These are phyloP conservation scores for Papilio xuthus DNA, from an alignment of 1,140 invertebrate species.

Conservation along the genomic window DNA sequence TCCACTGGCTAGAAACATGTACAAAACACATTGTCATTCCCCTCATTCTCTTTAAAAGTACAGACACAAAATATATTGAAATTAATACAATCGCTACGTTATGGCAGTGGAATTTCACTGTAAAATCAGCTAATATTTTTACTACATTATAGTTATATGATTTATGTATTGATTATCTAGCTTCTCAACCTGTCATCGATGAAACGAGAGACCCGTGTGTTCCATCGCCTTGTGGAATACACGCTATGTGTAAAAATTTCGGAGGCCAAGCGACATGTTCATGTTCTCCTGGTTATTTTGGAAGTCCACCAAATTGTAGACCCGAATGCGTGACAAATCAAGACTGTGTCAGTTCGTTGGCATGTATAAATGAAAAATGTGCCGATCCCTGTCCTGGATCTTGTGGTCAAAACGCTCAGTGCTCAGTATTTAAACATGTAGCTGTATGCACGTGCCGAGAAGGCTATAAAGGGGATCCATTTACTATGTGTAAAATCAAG, in stretches of 20 bases:
- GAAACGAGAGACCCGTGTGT: constrained; percentile 80
- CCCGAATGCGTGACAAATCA: constrained; percentile 86
- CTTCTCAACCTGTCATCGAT: constrained; percentile 61
- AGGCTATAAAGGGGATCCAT: constrained; percentile 86
- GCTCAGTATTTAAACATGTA: constrained; percentile 84
- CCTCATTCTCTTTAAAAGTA: neutral
- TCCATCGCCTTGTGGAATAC: constrained; percentile 85
- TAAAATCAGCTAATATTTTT: neutral
- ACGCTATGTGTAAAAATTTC: constrained; percentile 84
- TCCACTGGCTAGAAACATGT: neutral
- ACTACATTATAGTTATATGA: constrained; percentile 29
- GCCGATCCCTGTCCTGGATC: constrained; percentile 85
- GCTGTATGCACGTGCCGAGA: constrained; percentile 85
- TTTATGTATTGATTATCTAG: constrained; percentile 50
- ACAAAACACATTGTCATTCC: neutral
- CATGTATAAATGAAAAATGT: constrained; percentile 85
- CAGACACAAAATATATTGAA: neutral
- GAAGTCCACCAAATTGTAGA: constrained; percentile 85
- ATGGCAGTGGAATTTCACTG: neutral
- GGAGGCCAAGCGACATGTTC: constrained; percentile 83
- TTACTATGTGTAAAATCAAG: constrained; percentile 80
- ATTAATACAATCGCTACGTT: neutral
- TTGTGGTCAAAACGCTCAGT: constrained; percentile 84
- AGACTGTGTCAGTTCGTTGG: constrained; percentile 84
- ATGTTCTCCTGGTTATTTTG: constrained; percentile 83